phyloP scores from a whole-genome alignment of 2,113 vertebrate species.

The Marcusenius ussheri region DNA sequence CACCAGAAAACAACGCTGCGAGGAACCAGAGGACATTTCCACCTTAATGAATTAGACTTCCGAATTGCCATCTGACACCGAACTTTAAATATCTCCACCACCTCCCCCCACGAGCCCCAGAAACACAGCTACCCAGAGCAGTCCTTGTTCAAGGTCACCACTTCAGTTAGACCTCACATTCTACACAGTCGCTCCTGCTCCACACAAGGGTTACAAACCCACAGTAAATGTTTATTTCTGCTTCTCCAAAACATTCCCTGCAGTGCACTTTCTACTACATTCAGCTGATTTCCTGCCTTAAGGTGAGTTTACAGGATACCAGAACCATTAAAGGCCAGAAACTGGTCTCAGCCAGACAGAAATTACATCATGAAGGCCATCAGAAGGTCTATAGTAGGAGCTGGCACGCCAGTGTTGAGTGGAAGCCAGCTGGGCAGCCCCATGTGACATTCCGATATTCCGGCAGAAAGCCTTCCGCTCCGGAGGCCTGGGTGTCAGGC shows the following conservation, averaged over 20 bases:
- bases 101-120: background rate
- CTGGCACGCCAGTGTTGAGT: background rate
- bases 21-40: background rate
- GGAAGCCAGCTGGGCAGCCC: background rate
- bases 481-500: background rate
- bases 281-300: background rate
- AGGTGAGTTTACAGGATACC: background rate
- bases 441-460: background rate
- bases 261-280: background rate
- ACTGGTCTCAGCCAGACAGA: background rate
- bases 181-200: background rate
- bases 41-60: background rate
- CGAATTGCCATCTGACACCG: background rate
- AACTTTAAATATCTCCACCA: slow-evolving; percentile 4
- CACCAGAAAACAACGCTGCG: background rate
- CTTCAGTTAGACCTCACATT: background rate
- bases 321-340: background rate
- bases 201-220: background rate
- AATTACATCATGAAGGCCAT: background rate
- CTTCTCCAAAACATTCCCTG: background rate
- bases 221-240: background rate
- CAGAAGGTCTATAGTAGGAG: background rate
- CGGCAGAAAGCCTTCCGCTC: background rate
- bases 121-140: background rate
- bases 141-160: background rate